Base-by-base conservation (phyloP, 2,797 vertebrate species). In the Peromyscus melanophrys region DNA sequence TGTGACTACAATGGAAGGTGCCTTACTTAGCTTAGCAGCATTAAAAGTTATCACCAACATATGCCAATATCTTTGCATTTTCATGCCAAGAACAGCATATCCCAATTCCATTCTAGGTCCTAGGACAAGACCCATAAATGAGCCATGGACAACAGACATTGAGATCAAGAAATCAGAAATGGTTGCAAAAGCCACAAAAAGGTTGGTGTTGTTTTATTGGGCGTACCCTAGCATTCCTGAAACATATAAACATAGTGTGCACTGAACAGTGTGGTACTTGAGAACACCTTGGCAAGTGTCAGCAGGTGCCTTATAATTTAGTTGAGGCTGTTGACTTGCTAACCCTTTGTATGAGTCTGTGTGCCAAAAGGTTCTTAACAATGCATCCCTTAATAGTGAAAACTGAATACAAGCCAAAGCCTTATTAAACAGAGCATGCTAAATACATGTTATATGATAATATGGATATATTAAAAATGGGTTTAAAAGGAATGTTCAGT, bases 341-440 rank as follows among this genome's bases (percentile, higher is more conserved):
- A 81, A 82, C 92, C 16, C 2, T 46, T 89, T 46, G 52, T 69
- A 55, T 59, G 40, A 75, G 6, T 86, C n/a, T 25, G 9, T n/a
- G 57, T 77, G 57, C 63, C 49, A 95, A 96, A 67, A 90, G 31
- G 3, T 37, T 92, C 40, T 84, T 11, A 94, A 55, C 17, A 93
- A 75, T 69, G 73, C 77, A 92, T 85, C 13, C 31, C 40, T 81
- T 90, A 65, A 31, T n/a, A 63, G 46, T 94, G 59, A 90, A 92
- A 96, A 89, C 2, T 86, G 29, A 61, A 94, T 86, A 23, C 25
- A 78, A 89, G 49, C n/a, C 52, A 52, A 92, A 46, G 25, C 59
- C 61, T 57, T 76, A 85, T 78, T 90, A 85, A 83, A 85, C 80
- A 85, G 92, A 46, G 89, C 92, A 95, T 81, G n/a, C 83, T 61